Percentiles rank a stretch among this genome's conserved stretches.
phyloP scores from a whole-genome alignment of 2,888 invertebrate genomes.

The Osmoderma eremita region DNA sequence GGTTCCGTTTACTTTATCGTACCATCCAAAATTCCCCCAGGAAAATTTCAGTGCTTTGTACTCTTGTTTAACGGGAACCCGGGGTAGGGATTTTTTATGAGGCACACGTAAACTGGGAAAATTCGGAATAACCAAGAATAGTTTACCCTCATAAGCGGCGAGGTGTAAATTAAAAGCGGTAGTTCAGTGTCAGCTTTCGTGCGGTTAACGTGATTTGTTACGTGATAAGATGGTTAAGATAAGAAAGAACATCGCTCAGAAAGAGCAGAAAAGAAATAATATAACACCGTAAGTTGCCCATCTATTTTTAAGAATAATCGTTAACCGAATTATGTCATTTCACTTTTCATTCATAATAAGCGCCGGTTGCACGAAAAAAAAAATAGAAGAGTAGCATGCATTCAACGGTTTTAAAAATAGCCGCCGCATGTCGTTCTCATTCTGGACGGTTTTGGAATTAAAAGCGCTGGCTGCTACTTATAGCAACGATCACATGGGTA shows the following conservation, averaged over 20 bases:
- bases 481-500: constrained; percentile 14
- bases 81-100: constrained; percentile 24
- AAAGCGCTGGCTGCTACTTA: constrained; percentile 22
- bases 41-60: constrained; percentile 1
- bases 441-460: constrained; percentile 25
- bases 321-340: constrained; percentile 25
- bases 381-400: constrained; percentile 9
- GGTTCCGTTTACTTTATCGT: constrained; percentile 17
- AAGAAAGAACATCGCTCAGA: neutral
- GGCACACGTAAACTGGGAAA: constrained; percentile 8
- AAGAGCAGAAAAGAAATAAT: constrained; percentile 8
- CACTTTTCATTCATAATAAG: constrained; percentile 33
- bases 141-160: neutral
- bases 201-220: constrained; percentile 6
- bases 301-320: constrained; percentile 29
- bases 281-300: constrained; percentile 16
- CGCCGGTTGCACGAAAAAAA: constrained; percentile 2
- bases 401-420: constrained; percentile 31
- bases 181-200: constrained; percentile 5
- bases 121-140: constrained; percentile 22
- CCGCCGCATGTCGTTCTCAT: constrained; percentile 9
- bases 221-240: constrained; percentile 9
- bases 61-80: neutral
- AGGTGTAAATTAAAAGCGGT: neutral
- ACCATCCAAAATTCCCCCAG: constrained; percentile 21